Evolutionary conservation across 1,140 invertebrate species (phyloP).

Genomic region (Drosophila kepulauana): DNA sequence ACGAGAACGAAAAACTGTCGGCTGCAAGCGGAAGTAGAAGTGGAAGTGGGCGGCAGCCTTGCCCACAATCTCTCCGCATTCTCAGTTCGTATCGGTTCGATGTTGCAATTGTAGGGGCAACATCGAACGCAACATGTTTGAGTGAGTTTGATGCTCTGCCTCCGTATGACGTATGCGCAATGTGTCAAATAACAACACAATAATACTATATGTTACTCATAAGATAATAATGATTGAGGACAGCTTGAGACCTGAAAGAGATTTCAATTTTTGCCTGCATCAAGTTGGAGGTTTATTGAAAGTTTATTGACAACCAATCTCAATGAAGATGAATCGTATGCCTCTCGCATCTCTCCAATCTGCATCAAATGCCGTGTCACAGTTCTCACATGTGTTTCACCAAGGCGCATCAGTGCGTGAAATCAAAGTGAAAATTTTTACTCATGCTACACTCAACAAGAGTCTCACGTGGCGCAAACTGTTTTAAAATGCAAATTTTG

Average conservation of each 20-base stretch:
- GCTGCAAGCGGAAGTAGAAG: slow-evolving; percentile 47
- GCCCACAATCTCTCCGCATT: not conserved
- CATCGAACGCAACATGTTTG: slow-evolving; percentile 69
- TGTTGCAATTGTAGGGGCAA: slow-evolving; percentile 62
- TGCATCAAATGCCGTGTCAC: not conserved
- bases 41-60: slow-evolving; percentile 30
- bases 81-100: slow-evolving; percentile 1
- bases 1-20: slow-evolving; percentile 44
- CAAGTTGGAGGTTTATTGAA: slow-evolving; percentile 58
- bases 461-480: slow-evolving; percentile 64
- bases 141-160: slow-evolving; percentile 64
- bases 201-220: not conserved
- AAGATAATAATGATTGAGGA: slow-evolving; percentile 56
- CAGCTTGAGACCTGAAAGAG: slow-evolving; percentile 27
- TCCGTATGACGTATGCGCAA: slow-evolving; percentile 50
- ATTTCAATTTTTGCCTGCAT: slow-evolving; percentile 16
- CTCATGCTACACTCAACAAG: not conserved
- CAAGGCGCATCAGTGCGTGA: slow-evolving; percentile 54
- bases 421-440: slow-evolving; percentile 61
- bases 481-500: slow-evolving; percentile 72
- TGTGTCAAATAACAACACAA: slow-evolving; percentile 17
- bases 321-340: slow-evolving; percentile 49
- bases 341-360: slow-evolving; percentile 12
- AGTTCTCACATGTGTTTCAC: slow-evolving; percentile 42
- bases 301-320: slow-evolving; percentile 60